Conservation (phyloP, 2,113 vertebrate genomes). For the Trachemys scripta region DNA sequence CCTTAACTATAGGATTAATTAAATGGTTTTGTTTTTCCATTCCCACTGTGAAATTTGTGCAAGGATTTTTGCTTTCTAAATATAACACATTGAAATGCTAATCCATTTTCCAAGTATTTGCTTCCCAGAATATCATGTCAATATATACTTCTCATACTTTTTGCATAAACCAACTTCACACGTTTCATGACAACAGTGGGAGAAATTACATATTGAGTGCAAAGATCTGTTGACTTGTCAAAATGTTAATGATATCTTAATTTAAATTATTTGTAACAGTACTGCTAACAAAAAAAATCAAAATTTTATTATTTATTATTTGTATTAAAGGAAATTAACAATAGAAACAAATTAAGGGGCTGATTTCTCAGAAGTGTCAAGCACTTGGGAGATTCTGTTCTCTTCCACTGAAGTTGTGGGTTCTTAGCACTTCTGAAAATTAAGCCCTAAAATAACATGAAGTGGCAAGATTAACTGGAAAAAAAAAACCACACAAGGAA, state of each 20-base stretch:
- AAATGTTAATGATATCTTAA: background rate
- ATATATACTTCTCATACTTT: background rate
- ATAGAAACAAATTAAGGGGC: background rate
- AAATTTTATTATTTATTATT: background rate
- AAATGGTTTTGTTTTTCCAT: background rate
- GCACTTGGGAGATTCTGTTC: background rate
- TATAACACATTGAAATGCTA: background rate
- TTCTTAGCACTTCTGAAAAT: slow-evolving; percentile 21
- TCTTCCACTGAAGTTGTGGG: background rate
- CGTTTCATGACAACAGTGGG: background rate
- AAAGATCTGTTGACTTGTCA: background rate
- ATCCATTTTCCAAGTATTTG: background rate
- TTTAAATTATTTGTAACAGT: background rate
- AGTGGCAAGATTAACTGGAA: background rate
- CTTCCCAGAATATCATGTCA: background rate
- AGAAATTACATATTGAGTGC: background rate
- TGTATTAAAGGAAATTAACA: background rate
- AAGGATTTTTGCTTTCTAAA: background rate
- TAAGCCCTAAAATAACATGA: background rate
- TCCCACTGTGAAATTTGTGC: background rate
- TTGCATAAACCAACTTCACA: slow-evolving; percentile 1
- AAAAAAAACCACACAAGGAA: background rate
- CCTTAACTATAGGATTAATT: background rate
- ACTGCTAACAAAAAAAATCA: background rate
- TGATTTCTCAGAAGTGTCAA: background rate